Percentiles rank a stretch among this genome's conserved stretches.
phyloP scores from a whole-genome alignment of 2,888 invertebrate genomes.

The Dexiosoma caninum region DNA sequence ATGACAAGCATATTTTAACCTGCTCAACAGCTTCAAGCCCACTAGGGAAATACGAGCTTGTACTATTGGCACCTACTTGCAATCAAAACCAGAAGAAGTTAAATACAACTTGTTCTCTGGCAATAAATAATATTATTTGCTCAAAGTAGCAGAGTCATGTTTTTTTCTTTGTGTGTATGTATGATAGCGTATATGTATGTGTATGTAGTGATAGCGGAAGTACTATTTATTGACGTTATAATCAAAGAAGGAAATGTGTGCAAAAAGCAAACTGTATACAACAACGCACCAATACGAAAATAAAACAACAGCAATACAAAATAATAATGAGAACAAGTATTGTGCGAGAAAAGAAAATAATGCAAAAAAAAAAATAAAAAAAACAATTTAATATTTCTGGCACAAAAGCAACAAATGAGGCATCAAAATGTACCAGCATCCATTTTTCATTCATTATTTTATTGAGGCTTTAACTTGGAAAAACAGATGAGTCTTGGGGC shows the following conservation, averaged over 20 bases:
- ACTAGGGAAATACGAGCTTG: slow-evolving; percentile 23
- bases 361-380: too few relatives aligned
- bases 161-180: too few relatives aligned
- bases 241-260: slow-evolving; percentile 68
- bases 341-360: slow-evolving; percentile 9
- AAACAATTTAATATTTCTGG: slow-evolving; percentile 35
- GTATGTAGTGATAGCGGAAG: neutral
- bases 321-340: slow-evolving; percentile 40
- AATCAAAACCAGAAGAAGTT: slow-evolving; percentile 18
- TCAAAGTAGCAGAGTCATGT: slow-evolving; percentile 12
- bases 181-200: too few relatives aligned
- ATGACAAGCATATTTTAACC: slow-evolving; percentile 74
- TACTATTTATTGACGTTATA: slow-evolving; percentile 72
- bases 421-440: slow-evolving; percentile 42
- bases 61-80: slow-evolving; percentile 34
- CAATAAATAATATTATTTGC: slow-evolving; percentile 61
- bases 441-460: slow-evolving; percentile 72
- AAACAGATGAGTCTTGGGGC: slow-evolving; percentile 70
- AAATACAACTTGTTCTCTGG: slow-evolving; percentile 19
- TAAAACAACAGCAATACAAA: slow-evolving; percentile 44
- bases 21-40: slow-evolving; percentile 46
- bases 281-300: slow-evolving; percentile 65
- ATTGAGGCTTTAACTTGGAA: slow-evolving; percentile 71
- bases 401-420: slow-evolving; percentile 49
- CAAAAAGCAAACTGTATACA: slow-evolving; percentile 58